phyloP scores from a whole-genome alignment of 1,140 invertebrate genomes.

The Tachypleus tridentatus region DNA sequence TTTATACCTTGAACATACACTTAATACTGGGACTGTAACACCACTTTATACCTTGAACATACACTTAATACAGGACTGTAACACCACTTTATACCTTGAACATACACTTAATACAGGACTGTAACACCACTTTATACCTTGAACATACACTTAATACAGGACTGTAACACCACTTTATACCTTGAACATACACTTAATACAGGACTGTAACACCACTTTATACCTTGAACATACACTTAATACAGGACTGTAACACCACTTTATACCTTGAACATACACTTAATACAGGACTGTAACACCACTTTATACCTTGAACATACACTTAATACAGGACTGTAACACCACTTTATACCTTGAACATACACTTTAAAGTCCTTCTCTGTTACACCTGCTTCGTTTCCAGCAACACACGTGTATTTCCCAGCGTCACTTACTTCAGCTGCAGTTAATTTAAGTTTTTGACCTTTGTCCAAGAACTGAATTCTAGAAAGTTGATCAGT shows the following conservation, averaged over 20 bases:
- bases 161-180: constrained; percentile 32
- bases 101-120: constrained; percentile 42
- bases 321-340: constrained; percentile 33
- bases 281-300: constrained; percentile 6
- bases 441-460: constrained; percentile 7
- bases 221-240: constrained; percentile 58
- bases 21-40: constrained; percentile 5
- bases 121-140: constrained; percentile 38
- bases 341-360: constrained; percentile 48
- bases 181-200: constrained; percentile 53
- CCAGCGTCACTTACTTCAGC: constrained; percentile 13
- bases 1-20: constrained; percentile 59
- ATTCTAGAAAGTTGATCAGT: constrained; percentile 4
- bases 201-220: constrained; percentile 9
- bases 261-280: constrained; percentile 59
- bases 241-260: neutral
- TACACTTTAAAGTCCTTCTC: constrained; percentile 59
- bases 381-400: constrained; percentile 66
- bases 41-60: constrained; percentile 51
- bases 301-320: constrained; percentile 52
- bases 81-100: constrained; percentile 45
- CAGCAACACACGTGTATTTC: constrained; percentile 70
- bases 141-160: constrained; percentile 48
- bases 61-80: constrained; percentile 36
- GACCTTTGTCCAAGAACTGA: constrained; percentile 6